A percentile compares a stretch with the other conserved stretches of the same genome.
Conservation (phyloP, 2,113 vertebrate species). For the Corvus moneduloides region DNA sequence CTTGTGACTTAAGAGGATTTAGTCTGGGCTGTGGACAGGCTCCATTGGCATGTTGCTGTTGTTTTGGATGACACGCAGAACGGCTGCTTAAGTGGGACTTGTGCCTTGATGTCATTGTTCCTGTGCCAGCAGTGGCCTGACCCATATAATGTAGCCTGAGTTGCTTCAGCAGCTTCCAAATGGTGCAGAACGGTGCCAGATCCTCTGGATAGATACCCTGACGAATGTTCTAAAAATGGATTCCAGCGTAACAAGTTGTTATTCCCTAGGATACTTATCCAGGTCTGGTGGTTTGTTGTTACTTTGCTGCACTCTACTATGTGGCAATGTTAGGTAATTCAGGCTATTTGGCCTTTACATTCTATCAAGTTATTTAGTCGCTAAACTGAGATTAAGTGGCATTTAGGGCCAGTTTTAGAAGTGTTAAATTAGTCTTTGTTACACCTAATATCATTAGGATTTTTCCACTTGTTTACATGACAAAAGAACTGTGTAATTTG, state of each 20-base stretch:
- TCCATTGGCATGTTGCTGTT: background rate
- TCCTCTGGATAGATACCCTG: rapidly evolving
- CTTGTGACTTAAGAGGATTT: background rate
- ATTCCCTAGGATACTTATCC: background rate
- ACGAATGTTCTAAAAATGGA: background rate
- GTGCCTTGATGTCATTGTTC: background rate
- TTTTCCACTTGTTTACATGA: background rate
- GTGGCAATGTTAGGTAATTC: background rate
- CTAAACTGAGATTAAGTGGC: background rate
- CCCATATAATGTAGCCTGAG: background rate
- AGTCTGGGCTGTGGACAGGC: background rate
- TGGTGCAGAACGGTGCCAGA: background rate
- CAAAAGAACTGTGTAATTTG: background rate
- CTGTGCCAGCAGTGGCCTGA: background rate
- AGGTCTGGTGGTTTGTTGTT: background rate
- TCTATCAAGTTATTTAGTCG: background rate
- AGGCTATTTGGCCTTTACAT: background rate
- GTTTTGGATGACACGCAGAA: background rate
- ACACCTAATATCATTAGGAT: background rate
- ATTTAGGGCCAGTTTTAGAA: background rate
- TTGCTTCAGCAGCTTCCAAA: background rate
- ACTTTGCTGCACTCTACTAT: background rate
- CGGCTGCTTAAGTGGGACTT: background rate
- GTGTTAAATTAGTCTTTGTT: background rate
- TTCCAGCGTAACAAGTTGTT: background rate